These are phyloP conservation scores for Sycophaga agraensis DNA, from an alignment of 1,140 invertebrate genomes.

Conservation along the genomic window DNA sequence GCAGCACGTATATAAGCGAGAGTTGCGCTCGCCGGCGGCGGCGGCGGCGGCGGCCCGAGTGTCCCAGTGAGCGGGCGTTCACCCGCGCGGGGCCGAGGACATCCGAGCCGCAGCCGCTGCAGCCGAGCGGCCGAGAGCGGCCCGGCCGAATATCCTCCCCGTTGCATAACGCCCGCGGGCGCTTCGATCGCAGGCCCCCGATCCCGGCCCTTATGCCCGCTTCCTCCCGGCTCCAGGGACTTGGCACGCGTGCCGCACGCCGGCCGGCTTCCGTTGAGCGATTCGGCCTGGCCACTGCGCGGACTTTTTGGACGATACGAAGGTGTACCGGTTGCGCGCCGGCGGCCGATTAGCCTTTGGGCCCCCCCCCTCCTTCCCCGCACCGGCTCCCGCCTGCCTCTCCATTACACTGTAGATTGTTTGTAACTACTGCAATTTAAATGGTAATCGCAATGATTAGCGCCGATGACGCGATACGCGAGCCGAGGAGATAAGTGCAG, in stretches of 20 bases:
- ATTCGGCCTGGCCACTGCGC: no score
- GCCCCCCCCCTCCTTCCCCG: no score
- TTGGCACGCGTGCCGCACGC: no score
- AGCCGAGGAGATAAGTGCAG: constrained; percentile 13
- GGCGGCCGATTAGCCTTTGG: no score
- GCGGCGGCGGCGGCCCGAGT: constrained; percentile 48
- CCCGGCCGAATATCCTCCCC: constrained; percentile 16
- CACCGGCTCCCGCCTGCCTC: no score
- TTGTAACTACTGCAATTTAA: constrained; percentile 15
- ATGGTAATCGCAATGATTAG: constrained; percentile 16
- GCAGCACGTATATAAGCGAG: background rate
- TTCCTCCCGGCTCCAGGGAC: no score
- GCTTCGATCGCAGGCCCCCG: no score
- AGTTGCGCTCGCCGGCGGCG: background rate
- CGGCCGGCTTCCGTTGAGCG: no score
- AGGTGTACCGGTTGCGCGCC: no score
- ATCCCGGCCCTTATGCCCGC: no score
- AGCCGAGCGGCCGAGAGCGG: constrained; percentile 5
- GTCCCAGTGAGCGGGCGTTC: constrained; percentile 57
- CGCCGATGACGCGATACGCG: constrained; percentile 14
- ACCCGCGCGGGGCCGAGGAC: constrained; percentile 53
- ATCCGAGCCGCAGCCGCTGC: constrained; percentile 32
- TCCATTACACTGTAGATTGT: constrained; percentile 12
- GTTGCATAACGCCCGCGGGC: background rate
- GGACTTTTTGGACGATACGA: no score